Conservation (phyloP, 2,888 invertebrate species). For the Ommatoiulus sabulosus region DNA sequence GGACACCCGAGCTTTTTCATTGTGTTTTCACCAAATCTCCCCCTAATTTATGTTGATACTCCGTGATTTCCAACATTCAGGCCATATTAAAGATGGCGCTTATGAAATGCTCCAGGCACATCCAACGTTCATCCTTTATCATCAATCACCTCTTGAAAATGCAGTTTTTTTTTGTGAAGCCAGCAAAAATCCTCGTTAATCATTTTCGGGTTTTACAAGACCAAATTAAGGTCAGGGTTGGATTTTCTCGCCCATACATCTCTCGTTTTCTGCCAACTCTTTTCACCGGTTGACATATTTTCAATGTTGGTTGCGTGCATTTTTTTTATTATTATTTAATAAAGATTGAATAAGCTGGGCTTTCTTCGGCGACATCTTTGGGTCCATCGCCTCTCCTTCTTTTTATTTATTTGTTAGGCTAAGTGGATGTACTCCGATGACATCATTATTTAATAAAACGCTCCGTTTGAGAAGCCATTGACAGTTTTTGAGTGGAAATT, state of each 20-base stretch:
- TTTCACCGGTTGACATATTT: neutral
- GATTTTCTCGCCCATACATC: neutral
- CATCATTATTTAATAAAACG: constrained; percentile 40
- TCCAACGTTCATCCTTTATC: constrained; percentile 3
- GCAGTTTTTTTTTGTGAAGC: neutral
- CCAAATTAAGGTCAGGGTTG: constrained; percentile 43
- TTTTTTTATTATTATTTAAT: too few relatives aligned
- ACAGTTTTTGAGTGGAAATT: constrained; percentile 17
- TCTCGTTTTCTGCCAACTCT: neutral
- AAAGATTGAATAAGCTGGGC: neutral
- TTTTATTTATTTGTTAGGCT: constrained; percentile 38
- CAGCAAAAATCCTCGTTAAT: constrained; percentile 13
- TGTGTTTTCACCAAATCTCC: neutral
- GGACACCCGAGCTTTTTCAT: neutral
- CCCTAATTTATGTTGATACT: neutral
- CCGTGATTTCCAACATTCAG: neutral
- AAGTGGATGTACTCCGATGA: constrained; percentile 29
- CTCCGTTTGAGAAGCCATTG: constrained; percentile 14
- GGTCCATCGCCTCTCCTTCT: constrained; percentile 1
- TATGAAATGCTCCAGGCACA: neutral
- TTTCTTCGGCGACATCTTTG: neutral
- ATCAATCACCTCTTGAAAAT: neutral
- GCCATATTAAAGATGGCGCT: constrained; percentile 25
- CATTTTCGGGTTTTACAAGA: constrained; percentile 12
- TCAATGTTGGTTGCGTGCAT: neutral